Percentiles rank a stretch among this genome's conserved stretches.
phyloP scores from a whole-genome alignment of 2,888 invertebrate species.

The Ceriagrion tenellum region DNA sequence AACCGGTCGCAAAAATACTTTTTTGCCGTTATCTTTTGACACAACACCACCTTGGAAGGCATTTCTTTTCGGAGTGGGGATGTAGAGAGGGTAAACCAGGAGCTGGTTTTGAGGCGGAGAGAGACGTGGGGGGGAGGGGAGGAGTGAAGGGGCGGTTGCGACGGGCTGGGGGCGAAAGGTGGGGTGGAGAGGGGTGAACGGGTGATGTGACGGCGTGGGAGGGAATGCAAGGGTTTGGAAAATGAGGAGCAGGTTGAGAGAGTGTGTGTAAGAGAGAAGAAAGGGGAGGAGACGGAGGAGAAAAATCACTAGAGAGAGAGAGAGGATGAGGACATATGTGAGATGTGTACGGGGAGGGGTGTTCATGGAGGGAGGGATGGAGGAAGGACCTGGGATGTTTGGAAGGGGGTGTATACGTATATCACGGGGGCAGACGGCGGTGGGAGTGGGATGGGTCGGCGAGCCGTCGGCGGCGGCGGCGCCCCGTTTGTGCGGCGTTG shows the following conservation, averaged over 20 bases:
- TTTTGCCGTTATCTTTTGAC: neutral
- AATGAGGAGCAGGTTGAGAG: conserved; percentile 5
- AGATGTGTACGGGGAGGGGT: neutral
- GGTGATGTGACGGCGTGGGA: neutral
- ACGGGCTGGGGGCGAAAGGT: neutral
- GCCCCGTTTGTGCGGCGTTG: conserved; percentile 31
- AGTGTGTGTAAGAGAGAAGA: neutral
- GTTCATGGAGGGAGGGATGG: neutral
- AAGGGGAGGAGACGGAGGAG: neutral
- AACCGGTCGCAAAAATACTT: neutral
- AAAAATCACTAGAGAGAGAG: neutral
- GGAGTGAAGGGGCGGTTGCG: neutral
- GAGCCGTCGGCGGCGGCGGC: neutral
- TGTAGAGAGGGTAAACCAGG: neutral
- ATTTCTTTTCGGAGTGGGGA: neutral
- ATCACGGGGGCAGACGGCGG: neutral
- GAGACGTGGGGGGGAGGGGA: neutral
- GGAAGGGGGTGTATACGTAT: neutral
- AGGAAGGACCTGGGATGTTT: neutral
- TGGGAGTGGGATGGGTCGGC: neutral
- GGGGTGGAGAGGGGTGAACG: neutral
- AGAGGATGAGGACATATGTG: neutral
- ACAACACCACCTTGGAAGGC: neutral
- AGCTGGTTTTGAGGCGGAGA: neutral
- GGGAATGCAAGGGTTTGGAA: conserved; percentile 1